Evolutionary conservation across 1,140 invertebrate genomes (phyloP).

Genomic region (Augochlora pura): DNA sequence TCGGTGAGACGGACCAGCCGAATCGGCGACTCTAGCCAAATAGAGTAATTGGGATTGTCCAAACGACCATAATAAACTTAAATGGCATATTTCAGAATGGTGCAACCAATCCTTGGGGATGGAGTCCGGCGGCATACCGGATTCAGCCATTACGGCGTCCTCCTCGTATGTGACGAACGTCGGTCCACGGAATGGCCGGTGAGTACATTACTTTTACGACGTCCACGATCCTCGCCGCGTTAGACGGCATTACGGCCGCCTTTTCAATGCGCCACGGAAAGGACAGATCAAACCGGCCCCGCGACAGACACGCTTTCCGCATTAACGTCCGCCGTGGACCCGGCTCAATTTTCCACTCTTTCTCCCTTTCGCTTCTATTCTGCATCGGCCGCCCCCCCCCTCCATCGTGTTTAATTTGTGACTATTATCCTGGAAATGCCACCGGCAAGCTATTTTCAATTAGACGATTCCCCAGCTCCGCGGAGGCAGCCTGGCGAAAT

Average conservation of each 20-base stretch:
- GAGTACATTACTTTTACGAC: slow-evolving; percentile 65
- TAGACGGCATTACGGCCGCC: slow-evolving; percentile 34
- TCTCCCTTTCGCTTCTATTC: neutral
- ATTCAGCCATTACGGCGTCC: slow-evolving; percentile 84
- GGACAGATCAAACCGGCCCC: slow-evolving; percentile 22
- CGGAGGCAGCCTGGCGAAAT: no score
- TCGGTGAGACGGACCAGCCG: neutral
- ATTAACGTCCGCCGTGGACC: slow-evolving; percentile 22
- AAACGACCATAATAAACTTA: neutral
- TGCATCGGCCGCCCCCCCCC: no score
- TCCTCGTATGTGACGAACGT: slow-evolving; percentile 85
- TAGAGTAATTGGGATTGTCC: neutral
- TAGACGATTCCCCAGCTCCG: no score
- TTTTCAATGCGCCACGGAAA: slow-evolving; percentile 28
- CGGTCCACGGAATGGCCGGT: slow-evolving; percentile 85
- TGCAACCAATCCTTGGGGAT: slow-evolving; percentile 85
- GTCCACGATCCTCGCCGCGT: neutral
- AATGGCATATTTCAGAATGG: slow-evolving; percentile 78
- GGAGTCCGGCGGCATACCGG: slow-evolving; percentile 85
- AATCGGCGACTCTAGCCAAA: neutral
- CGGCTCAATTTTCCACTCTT: neutral
- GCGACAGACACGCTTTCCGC: slow-evolving; percentile 38
- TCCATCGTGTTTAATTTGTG: no score
- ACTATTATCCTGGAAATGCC: no score
- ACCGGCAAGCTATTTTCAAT: no score